A percentile compares a stretch with the other conserved stretches of the same genome.
These are phyloP conservation scores for Lepidurus packardi DNA, from an alignment of 1,140 invertebrate species.

Conservation along the genomic window DNA sequence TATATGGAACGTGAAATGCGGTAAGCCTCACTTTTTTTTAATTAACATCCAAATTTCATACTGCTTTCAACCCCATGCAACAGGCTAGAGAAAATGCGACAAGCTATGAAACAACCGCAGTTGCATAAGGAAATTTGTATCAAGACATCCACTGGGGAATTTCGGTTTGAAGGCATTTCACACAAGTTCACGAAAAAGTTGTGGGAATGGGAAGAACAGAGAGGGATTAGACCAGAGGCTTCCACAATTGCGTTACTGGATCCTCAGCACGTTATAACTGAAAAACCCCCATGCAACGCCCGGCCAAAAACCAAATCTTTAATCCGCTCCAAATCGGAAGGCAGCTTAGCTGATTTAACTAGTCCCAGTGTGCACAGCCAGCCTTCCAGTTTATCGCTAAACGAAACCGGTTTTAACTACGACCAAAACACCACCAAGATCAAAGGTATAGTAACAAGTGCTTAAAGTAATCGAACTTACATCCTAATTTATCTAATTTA, in stretches of 20 bases:
- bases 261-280: constrained; percentile 49
- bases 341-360: constrained; percentile 55
- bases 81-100: constrained; percentile 56
- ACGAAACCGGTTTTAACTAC: constrained; percentile 45
- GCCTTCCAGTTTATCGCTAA: constrained; percentile 64
- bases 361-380: constrained; percentile 49
- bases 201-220: constrained; percentile 83
- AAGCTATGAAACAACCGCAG: constrained; percentile 49
- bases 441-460: neutral
- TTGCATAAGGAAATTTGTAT: constrained; percentile 65
- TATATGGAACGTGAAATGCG: constrained; percentile 55
- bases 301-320: constrained; percentile 43
- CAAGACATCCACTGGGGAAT: constrained; percentile 70
- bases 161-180: constrained; percentile 76
- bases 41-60: neutral
- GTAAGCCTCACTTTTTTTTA: constrained; percentile 39
- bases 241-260: constrained; percentile 71
- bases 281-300: constrained; percentile 16
- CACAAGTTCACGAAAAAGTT: constrained; percentile 78
- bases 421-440: constrained; percentile 4
- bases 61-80: constrained; percentile 28
- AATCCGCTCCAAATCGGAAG: constrained; percentile 60
- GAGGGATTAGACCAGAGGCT: constrained; percentile 69
- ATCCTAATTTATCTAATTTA: neutral
- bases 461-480: neutral